Base-by-base conservation (phyloP, 1,140 invertebrate species). In the Drosophila insularis region DNA sequence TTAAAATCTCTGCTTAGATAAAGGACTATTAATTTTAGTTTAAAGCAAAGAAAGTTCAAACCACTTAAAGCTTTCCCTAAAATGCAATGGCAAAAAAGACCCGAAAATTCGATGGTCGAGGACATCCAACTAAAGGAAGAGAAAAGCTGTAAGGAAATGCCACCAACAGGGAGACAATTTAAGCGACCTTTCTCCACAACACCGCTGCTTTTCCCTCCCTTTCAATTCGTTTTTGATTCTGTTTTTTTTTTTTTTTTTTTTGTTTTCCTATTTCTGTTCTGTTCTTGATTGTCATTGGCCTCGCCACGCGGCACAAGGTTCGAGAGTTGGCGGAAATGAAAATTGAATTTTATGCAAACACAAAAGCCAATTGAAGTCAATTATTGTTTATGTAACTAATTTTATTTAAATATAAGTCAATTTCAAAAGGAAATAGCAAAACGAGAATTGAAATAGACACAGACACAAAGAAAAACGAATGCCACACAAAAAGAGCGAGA, bases 311-410 rank as follows among this genome's bases (percentile, higher is more conserved):
- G 71, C 43, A 27, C 27, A 21, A 11, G 17, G 63, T 71, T 73
- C 32, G 71, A 58, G 71, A 58, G 31, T 35, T 71, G 71, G 71
- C 67, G 78, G 78, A 80, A 82, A 80, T 78, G 74, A 78, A 82
- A 82, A 80, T 80, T 80, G 74, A 82, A 82, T 80, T 80, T 80
- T 78, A 78, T 80, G 74, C 77, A 78, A 81, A 81, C 80, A 78
- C 75, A 81, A 81, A 80, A 80, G 74, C 64, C 74, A 82, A 82
- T 80, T 80, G 70, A 82, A 82, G 78, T 80, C 80, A 80, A 82
- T 82, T 80, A 80, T 80, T 82, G 80, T 82, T 82, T 80, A 82
- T 82, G 80, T 80, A 82, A 78, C 74, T 82, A 82, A 80, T 82
- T 80, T 82, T 82, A 78, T 82, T 82, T 82, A 80, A 82, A 82